phyloP scores from a whole-genome alignment of 2,113 vertebrate genomes.

The Hoplias malabaricus region DNA sequence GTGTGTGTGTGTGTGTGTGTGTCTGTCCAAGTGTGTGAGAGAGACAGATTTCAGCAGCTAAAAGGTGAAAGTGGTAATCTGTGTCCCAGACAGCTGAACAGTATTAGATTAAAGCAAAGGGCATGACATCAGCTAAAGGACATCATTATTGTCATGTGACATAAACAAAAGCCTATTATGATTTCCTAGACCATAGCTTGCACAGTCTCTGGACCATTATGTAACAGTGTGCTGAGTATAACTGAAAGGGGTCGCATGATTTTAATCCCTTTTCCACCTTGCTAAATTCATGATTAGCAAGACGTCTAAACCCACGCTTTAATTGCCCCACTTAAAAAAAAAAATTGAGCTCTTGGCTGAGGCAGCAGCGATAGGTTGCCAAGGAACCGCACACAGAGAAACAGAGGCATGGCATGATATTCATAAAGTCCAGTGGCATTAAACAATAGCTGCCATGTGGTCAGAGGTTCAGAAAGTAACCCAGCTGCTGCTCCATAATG shows the following conservation, averaged over 20 bases:
- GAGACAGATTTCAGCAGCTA: slow-evolving; percentile 23
- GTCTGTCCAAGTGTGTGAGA: slow-evolving; percentile 8
- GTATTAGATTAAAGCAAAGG: slow-evolving; percentile 44
- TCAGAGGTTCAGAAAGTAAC: slow-evolving; percentile 4
- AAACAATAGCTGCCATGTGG: slow-evolving; percentile 52
- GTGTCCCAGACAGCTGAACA: slow-evolving; percentile 51
- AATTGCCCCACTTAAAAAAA: slow-evolving; percentile 50
- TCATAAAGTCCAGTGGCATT: slow-evolving; percentile 46
- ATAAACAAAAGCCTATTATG: slow-evolving; percentile 50
- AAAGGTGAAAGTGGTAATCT: slow-evolving; percentile 47
- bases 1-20: slow-evolving; percentile 10
- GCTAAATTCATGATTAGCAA: slow-evolving; percentile 53
- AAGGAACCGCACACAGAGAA: slow-evolving; percentile 57
- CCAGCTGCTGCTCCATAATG: not conserved
- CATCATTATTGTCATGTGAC: slow-evolving; percentile 55
- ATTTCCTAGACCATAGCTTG: slow-evolving; percentile 47
- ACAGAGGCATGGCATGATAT: slow-evolving; percentile 39
- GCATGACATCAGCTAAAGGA: slow-evolving; percentile 43
- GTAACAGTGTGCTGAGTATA: slow-evolving; percentile 55
- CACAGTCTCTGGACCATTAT: slow-evolving; percentile 50
- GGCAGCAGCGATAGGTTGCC: slow-evolving; percentile 62
- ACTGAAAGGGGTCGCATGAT: slow-evolving; percentile 55
- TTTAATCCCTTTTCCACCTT: slow-evolving; percentile 65
- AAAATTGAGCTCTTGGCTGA: slow-evolving; percentile 29
- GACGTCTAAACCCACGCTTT: slow-evolving; percentile 47